These are phyloP conservation scores for Scophthalmus maximus DNA, from an alignment of 2,113 vertebrate genomes.

Conservation along the genomic window DNA sequence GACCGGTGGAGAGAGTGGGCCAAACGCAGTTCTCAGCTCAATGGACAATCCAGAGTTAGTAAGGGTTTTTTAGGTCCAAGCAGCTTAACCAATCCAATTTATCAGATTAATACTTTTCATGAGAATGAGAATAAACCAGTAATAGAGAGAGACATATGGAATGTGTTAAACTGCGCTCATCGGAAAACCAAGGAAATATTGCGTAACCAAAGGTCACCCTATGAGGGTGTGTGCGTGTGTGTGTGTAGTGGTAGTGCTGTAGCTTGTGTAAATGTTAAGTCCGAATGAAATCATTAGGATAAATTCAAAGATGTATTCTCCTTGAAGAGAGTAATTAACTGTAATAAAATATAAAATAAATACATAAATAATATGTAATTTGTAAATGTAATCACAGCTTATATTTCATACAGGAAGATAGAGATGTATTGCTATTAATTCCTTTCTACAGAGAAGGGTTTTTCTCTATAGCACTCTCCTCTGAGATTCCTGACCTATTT, in stretches of 20 bases:
- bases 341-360: too few relatives aligned
- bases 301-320: slow-evolving; percentile 9
- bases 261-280: slow-evolving; percentile 35
- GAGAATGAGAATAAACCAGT: slow-evolving; percentile 76
- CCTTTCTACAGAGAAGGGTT: not conserved
- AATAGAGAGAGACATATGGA: slow-evolving; percentile 73
- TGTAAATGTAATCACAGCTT: slow-evolving; percentile 18
- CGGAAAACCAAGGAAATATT: slow-evolving; percentile 68
- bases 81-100: slow-evolving; percentile 79
- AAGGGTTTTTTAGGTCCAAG: slow-evolving; percentile 74
- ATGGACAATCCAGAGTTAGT: slow-evolving; percentile 74
- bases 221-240: slow-evolving; percentile 8
- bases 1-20: slow-evolving; percentile 50
- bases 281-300: slow-evolving; percentile 45
- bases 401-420: not conserved
- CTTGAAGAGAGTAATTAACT: too few relatives aligned
- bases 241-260: slow-evolving; percentile 13
- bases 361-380: too few relatives aligned
- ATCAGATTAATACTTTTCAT: slow-evolving; percentile 81
- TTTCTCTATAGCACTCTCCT: too few relatives aligned
- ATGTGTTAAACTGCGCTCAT: slow-evolving; percentile 67
- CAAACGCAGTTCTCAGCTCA: slow-evolving; percentile 69
- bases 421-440: not conserved
- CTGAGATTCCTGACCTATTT: too few relatives aligned
- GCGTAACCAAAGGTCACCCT: slow-evolving; percentile 62